phyloP scores from a whole-genome alignment of 2,888 invertebrate species.

The Agrotis segetum region DNA sequence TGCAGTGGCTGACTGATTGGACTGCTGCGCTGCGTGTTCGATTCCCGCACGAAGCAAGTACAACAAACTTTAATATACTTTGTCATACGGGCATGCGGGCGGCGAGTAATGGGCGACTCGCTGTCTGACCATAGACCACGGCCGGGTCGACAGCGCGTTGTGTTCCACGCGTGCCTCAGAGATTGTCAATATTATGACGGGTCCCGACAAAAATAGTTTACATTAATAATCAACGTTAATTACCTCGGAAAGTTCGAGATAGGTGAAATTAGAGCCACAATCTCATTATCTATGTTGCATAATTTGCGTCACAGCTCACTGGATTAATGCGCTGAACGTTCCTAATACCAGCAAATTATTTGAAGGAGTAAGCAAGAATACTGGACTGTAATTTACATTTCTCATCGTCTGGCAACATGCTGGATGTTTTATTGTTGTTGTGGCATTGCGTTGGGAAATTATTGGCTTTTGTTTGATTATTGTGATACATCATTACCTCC shows the following conservation, averaged over 20 bases:
- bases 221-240: constrained; percentile 26
- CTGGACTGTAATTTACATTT: constrained; percentile 37
- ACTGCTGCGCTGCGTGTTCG: too few relatives aligned
- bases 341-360: constrained; percentile 53
- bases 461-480: constrained; percentile 1
- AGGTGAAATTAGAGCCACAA: constrained; percentile 54
- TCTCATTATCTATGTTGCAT: constrained; percentile 65
- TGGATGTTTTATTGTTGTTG: constrained; percentile 10
- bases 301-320: constrained; percentile 51
- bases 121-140: too few relatives aligned
- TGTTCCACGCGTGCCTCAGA: too few relatives aligned
- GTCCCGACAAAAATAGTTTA: constrained; percentile 12
- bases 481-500: too few relatives aligned
- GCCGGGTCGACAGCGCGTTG: too few relatives aligned
- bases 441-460: not conserved
- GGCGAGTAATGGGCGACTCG: too few relatives aligned
- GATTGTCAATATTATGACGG: too few relatives aligned
- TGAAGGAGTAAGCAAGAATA: constrained; percentile 46
- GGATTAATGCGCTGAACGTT: constrained; percentile 52
- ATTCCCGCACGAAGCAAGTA: too few relatives aligned
- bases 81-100: not conserved
- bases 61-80: not conserved
- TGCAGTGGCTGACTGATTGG: too few relatives aligned
- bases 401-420: constrained; percentile 22
- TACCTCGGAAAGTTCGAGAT: constrained; percentile 38